phyloP scores from a whole-genome alignment of 2,888 invertebrate genomes.

The Andricus quercusramuli region DNA sequence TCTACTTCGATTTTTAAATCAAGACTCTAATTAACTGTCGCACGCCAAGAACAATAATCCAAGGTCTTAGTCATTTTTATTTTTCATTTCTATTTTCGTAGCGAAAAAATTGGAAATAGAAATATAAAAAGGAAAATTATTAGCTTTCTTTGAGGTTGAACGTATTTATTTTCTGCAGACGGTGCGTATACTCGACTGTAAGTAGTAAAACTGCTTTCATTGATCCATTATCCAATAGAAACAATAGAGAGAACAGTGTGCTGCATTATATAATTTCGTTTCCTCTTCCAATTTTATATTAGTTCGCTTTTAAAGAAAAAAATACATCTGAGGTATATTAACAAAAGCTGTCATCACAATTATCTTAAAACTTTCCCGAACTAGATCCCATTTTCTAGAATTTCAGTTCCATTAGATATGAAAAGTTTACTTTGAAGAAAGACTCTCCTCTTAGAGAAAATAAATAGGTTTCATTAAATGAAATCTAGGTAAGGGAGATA shows the following conservation, averaged over 20 bases:
- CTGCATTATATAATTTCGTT: constrained; percentile 12
- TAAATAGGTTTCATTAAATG: neutral
- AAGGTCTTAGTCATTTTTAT: no score
- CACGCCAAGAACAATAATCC: no score
- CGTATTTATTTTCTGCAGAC: constrained; percentile 35
- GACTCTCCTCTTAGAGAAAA: no score
- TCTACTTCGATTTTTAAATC: neutral
- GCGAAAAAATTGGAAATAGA: neutral
- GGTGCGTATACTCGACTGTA: constrained; percentile 46
- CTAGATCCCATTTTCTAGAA: no score
- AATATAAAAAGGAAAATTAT: neutral
- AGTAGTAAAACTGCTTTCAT: constrained; percentile 58
- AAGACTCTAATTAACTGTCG: neutral
- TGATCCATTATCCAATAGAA: constrained; percentile 66
- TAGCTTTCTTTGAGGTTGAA: neutral
- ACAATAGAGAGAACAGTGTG: constrained; percentile 51
- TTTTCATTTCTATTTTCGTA: neutral
- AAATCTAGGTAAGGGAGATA: neutral
- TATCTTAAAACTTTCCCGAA: neutral
- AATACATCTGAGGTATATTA: neutral
- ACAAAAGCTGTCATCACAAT: neutral
- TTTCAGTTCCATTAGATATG: no score
- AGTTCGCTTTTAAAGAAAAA: constrained; percentile 4
- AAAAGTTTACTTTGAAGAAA: no score
- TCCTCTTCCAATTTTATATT: constrained; percentile 15